phyloP scores from a whole-genome alignment of 2,797 vertebrate genomes.

The Hydrophis major region DNA sequence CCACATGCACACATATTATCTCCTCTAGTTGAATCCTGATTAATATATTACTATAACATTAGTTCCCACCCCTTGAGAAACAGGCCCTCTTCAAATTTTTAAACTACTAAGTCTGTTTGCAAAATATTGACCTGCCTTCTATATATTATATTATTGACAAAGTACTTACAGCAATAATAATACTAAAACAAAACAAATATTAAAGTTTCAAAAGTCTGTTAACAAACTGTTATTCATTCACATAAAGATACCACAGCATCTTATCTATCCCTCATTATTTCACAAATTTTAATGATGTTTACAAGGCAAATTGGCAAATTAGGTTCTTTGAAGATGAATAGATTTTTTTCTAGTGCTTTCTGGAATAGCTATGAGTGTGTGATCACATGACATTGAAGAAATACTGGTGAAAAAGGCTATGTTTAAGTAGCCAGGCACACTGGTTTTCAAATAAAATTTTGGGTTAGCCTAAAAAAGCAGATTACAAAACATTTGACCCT shows the following conservation, averaged over 20 bases:
- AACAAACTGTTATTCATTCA: neutral
- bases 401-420: neutral
- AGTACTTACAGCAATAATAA: neutral
- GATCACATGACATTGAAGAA: neutral
- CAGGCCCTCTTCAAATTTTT: neutral
- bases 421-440: neutral
- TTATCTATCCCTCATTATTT: neutral
- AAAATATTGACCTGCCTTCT: neutral
- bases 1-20: neutral
- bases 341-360: neutral
- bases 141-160: neutral
- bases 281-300: neutral
- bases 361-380: neutral
- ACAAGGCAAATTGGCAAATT: neutral
- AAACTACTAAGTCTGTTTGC: neutral
- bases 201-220: neutral
- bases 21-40: neutral
- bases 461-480: neutral
- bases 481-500: neutral
- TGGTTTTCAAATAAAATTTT: neutral
- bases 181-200: too few relatives aligned
- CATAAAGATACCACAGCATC: neutral
- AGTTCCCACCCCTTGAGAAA: neutral
- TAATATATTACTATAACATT: neutral
- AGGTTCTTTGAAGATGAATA: neutral